Conservation (phyloP, 2,888 invertebrate species). For the Fissipunctia ypsillon region DNA sequence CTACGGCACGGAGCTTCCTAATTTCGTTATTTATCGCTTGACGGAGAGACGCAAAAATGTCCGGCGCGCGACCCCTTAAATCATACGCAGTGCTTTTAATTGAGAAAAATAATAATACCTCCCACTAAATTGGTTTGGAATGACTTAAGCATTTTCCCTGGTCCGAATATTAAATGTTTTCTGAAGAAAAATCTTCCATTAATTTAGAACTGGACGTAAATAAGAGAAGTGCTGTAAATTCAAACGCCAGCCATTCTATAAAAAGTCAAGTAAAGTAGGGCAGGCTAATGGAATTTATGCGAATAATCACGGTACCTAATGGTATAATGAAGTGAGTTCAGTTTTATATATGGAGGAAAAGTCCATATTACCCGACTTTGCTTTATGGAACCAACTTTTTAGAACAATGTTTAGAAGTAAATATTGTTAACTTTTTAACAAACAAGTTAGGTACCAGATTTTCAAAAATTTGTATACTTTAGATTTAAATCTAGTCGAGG, state of each 20-base stretch:
- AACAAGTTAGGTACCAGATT: no score
- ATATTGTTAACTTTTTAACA: no score
- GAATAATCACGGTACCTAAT: constrained; percentile 48
- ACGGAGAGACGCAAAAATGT: constrained; percentile 77
- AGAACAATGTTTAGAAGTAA: not conserved
- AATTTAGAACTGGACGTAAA: constrained; percentile 67
- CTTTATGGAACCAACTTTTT: not conserved
- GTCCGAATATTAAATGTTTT: constrained; percentile 75
- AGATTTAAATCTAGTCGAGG: not conserved
- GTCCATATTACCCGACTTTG: not conserved
- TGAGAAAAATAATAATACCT: constrained; percentile 85
- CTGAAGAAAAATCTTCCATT: constrained; percentile 61
- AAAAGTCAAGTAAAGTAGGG: constrained; percentile 47
- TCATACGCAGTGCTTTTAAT: constrained; percentile 80
- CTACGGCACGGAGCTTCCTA: constrained; percentile 70
- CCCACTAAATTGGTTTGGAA: constrained; percentile 74
- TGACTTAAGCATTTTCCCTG: constrained; percentile 76
- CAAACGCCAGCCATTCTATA: constrained; percentile 26
- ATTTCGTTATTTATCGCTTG: constrained; percentile 82
- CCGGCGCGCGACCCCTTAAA: constrained; percentile 75
- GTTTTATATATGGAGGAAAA: constrained; percentile 42
- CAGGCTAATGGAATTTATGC: constrained; percentile 47
- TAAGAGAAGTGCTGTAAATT: constrained; percentile 61
- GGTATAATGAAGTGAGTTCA: constrained; percentile 34
- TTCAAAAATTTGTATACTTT: not conserved